These are phyloP conservation scores for Octonoba sinensis DNA, from an alignment of 2,888 invertebrate species.

Conservation along the genomic window DNA sequence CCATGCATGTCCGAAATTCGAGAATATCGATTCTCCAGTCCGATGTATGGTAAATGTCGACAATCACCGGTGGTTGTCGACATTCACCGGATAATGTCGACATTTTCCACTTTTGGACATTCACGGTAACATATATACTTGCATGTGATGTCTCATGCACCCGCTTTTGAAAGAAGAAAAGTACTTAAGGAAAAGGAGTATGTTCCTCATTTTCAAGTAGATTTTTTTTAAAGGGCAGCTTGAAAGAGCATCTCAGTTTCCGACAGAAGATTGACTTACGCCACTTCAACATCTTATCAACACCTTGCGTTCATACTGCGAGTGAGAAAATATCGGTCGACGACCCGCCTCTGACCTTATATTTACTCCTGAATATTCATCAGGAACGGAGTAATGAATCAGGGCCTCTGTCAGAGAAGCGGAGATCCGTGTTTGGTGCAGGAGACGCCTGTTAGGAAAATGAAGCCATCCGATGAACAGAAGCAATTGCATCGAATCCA, in stretches of 20 bases:
- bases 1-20: too few species aligned
- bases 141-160: too few species aligned
- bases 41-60: too few species aligned
- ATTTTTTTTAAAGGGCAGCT: too few species aligned
- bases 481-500: too few species aligned
- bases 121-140: too few species aligned
- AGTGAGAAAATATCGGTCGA: slow-evolving; percentile 44
- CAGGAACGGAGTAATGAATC: slow-evolving; percentile 39
- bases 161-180: too few species aligned
- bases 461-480: too few species aligned
- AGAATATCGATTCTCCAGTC: too few species aligned
- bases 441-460: slow-evolving; percentile 14
- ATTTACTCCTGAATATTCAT: slow-evolving; percentile 49
- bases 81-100: too few species aligned
- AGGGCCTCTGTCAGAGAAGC: slow-evolving; percentile 13
- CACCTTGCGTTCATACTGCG: background rate
- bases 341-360: slow-evolving; percentile 51
- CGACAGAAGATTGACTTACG: background rate
- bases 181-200: background rate
- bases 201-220: background rate
- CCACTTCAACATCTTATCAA: background rate
- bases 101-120: too few species aligned
- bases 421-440: slow-evolving; percentile 43
- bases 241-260: background rate
- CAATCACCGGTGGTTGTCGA: too few species aligned